Conservation (phyloP, 2,888 invertebrate genomes). For the Oithona nana region DNA sequence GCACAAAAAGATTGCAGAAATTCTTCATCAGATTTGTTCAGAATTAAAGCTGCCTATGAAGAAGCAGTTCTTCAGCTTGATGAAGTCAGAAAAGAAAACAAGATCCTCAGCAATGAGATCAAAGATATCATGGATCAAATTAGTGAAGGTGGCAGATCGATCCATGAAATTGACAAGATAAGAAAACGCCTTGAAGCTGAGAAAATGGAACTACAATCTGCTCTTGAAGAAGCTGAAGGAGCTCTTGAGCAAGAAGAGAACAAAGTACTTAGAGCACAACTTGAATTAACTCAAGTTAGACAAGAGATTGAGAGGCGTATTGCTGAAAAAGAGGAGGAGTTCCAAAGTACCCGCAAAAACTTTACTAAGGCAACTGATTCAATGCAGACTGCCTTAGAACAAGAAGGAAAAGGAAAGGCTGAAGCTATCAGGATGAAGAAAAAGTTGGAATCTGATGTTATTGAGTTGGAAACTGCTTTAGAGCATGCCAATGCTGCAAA, state of each 20-base stretch:
- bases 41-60: constrained; percentile 87
- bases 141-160: constrained; percentile 97
- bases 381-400: constrained; percentile 26
- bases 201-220: constrained; percentile 98
- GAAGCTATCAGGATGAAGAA: constrained; percentile 39
- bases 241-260: constrained; percentile 99
- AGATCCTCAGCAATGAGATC: constrained; percentile 98
- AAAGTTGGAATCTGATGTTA: constrained; percentile 38
- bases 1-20: constrained; percentile 99
- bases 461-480: constrained; percentile 30
- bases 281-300: constrained; percentile 92
- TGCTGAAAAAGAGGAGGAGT: constrained; percentile 99
- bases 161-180: constrained; percentile 97
- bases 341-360: constrained; percentile 66
- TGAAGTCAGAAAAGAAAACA: constrained; percentile 95
- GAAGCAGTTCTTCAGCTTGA: constrained; percentile 94
- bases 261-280: constrained; percentile 52
- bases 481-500: constrained; percentile 25
- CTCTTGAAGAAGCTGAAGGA: constrained; percentile 95
- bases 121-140: constrained; percentile 98
- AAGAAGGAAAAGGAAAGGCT: constrained; percentile 36
- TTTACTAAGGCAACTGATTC: constrained; percentile 20
- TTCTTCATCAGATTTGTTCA: constrained; percentile 98
- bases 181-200: constrained; percentile 96
- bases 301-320: constrained; percentile 98